Evolutionary conservation across 1,140 invertebrate genomes (phyloP).

Genomic region (Steinernema khuongi): DNA sequence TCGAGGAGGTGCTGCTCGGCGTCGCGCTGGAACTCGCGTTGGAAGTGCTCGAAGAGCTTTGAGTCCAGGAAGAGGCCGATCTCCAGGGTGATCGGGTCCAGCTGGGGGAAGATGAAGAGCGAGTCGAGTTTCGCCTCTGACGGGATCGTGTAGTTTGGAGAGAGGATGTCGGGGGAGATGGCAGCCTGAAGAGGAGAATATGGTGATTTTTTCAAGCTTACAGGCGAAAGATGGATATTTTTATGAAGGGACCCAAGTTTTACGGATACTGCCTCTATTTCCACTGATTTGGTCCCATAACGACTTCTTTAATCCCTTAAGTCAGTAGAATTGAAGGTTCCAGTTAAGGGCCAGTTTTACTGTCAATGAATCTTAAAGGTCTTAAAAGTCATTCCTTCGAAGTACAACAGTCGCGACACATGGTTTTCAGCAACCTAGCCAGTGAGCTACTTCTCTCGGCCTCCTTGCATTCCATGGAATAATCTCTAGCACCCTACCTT

Average conservation of each 20-base stretch:
- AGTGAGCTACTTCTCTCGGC: too few species aligned
- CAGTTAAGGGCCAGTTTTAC: background rate
- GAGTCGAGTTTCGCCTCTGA: conserved; percentile 52
- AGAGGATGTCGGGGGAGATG: conserved; percentile 19
- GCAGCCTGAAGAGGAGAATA: conserved; percentile 25
- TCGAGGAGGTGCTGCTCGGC: conserved; percentile 56
- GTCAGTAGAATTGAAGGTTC: background rate
- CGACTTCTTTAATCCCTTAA: too few species aligned
- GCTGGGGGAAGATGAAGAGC: conserved; percentile 58
- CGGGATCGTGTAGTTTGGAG: conserved; percentile 54
- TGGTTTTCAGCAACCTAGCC: too few species aligned
- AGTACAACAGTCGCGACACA: too few species aligned
- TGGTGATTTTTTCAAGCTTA: too few species aligned
- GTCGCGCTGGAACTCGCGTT: conserved; percentile 48
- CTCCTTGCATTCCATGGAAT: too few species aligned
- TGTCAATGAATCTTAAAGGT: background rate
- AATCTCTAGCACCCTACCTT: too few species aligned
- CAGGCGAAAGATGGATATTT: too few species aligned
- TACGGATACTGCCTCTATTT: too few species aligned
- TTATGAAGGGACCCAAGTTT: too few species aligned
- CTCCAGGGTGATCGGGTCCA: conserved; percentile 58
- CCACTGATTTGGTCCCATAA: too few species aligned
- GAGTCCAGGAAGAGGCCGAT: conserved; percentile 57
- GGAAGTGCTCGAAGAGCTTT: conserved; percentile 54
- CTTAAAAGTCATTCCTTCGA: background rate